Percentiles rank a stretch among this genome's conserved stretches.
These are phyloP conservation scores for Daboia siamensis DNA, from an alignment of 2,113 vertebrate species.

Conservation along the genomic window DNA sequence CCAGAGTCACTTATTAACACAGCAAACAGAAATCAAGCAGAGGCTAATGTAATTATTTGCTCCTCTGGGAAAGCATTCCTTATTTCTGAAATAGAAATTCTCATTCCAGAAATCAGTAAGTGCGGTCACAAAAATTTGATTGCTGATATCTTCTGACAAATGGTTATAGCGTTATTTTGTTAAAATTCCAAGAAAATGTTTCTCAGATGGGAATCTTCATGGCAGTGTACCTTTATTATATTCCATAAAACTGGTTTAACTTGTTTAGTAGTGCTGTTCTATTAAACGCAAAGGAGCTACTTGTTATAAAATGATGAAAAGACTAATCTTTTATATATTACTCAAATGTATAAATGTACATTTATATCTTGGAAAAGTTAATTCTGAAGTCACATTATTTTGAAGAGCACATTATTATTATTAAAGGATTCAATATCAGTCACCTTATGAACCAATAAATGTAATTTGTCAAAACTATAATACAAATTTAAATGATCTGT, in stretches of 20 bases:
- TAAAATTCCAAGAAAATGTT: neutral
- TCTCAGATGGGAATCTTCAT: neutral
- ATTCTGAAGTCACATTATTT: neutral
- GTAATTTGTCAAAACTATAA: conserved; percentile 50
- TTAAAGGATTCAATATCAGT: conserved; percentile 56
- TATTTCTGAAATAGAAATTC: neutral
- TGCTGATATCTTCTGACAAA: neutral
- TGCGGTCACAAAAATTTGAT: neutral
- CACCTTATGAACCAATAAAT: conserved; percentile 61
- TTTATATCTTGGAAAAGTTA: neutral
- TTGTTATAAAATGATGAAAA: neutral
- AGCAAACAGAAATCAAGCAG: neutral
- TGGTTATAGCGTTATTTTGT: neutral
- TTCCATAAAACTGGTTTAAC: conserved; percentile 19
- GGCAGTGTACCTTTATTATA: neutral
- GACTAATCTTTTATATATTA: conserved; percentile 28
- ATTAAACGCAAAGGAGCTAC: neutral
- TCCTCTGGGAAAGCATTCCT: neutral
- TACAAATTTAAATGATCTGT: neutral
- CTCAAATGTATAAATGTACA: conserved; percentile 15
- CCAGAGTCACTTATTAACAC: neutral
- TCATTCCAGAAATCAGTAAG: neutral
- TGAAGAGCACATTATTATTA: neutral
- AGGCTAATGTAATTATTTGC: neutral
- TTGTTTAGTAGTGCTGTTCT: neutral